Conservation (phyloP, 2,797 vertebrate genomes). For the Hydrocynus forskahlii region DNA sequence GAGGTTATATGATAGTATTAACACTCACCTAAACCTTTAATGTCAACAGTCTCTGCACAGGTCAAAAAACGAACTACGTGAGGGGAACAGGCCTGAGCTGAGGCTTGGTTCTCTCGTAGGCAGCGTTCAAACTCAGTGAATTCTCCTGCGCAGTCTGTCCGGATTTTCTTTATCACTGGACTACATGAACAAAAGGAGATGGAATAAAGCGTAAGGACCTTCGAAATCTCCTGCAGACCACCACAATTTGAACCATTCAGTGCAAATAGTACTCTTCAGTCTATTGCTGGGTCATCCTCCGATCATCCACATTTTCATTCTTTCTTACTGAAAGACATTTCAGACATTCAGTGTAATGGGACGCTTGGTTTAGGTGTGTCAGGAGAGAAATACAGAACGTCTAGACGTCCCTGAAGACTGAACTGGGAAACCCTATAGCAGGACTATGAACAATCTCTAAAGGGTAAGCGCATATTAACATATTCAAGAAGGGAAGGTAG, state of each 20-base stretch:
- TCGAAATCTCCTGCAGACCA: background rate
- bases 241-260: background rate
- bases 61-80: slow-evolving; percentile 84
- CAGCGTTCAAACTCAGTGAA: slow-evolving; percentile 89
- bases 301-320: too few species aligned
- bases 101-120: slow-evolving; percentile 81
- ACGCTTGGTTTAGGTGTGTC: too few species aligned
- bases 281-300: background rate
- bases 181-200: slow-evolving; percentile 51
- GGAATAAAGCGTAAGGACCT: background rate
- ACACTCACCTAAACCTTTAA: slow-evolving; percentile 52
- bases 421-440: background rate
- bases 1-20: background rate
- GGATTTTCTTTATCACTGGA: slow-evolving; percentile 90
- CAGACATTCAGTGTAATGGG: too few species aligned
- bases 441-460: background rate
- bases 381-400: too few species aligned
- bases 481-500: too few species aligned
- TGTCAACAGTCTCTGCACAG: slow-evolving; percentile 87
- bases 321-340: too few species aligned
- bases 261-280: too few species aligned
- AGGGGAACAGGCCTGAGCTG: slow-evolving; percentile 77
- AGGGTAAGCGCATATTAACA: background rate
- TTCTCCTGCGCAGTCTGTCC: slow-evolving; percentile 80
- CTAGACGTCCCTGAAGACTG: too few species aligned